These are phyloP conservation scores for Calephelis nemesis DNA, from an alignment of 1,140 invertebrate species.

Conservation along the genomic window DNA sequence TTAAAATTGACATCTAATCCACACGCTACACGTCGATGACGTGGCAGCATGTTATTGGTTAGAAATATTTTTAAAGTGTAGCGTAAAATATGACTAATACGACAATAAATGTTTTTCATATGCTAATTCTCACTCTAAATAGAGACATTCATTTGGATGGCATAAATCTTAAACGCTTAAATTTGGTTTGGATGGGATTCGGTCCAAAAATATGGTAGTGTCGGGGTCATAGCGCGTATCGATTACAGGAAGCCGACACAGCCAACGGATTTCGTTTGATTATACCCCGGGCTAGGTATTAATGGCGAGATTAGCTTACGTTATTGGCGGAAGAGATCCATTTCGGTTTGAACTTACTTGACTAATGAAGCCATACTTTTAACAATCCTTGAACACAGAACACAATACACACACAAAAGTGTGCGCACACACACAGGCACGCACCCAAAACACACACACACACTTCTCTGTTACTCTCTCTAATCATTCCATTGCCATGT, in stretches of 20 bases:
- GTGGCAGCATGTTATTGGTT: too few relatives aligned
- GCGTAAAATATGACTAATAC: too few relatives aligned
- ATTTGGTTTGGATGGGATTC: conserved; percentile 14
- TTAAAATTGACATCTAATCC: too few relatives aligned
- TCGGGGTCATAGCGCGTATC: conserved; percentile 4
- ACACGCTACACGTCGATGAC: too few relatives aligned
- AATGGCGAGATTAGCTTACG: conserved; percentile 4
- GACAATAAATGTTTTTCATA: background rate
- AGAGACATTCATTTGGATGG: conserved; percentile 8
- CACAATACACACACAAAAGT: too few relatives aligned
- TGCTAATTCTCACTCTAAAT: conserved; percentile 8
- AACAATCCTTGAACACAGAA: too few relatives aligned
- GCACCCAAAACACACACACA: too few relatives aligned
- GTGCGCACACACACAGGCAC: too few relatives aligned
- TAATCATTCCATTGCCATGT: too few relatives aligned
- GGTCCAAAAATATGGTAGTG: conserved; percentile 15
- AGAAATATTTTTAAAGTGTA: too few relatives aligned
- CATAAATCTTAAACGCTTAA: conserved; percentile 5
- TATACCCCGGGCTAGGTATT: conserved; percentile 8
- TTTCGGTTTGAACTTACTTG: background rate
- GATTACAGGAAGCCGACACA: conserved; percentile 11
- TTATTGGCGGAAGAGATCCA: background rate
- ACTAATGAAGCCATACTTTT: background rate
- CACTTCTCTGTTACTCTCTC: too few relatives aligned
- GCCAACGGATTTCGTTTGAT: conserved; percentile 7